Conservation (phyloP, 2,888 invertebrate genomes). For the Heteropelma amictum region DNA sequence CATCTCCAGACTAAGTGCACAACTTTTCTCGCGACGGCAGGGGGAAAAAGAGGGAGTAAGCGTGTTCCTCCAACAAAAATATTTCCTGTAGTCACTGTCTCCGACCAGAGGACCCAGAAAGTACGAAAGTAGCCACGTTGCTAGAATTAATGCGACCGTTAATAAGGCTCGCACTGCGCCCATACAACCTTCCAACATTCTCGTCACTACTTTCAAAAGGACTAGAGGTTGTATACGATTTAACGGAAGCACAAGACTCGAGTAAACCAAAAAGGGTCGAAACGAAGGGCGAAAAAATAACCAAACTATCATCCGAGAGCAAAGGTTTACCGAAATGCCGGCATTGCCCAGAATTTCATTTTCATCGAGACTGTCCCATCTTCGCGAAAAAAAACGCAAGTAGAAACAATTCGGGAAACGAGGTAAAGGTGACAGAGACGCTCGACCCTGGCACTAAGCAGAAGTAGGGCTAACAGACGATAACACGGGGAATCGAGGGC, state of each 20-base stretch:
- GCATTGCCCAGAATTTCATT: background rate
- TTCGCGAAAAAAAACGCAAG: no score
- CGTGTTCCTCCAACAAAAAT: background rate
- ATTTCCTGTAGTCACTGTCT: background rate
- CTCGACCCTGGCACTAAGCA: background rate
- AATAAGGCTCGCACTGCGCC: background rate
- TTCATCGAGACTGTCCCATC: background rate
- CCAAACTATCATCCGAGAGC: background rate
- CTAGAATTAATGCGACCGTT: background rate
- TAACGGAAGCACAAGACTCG: background rate
- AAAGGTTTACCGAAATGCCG: background rate
- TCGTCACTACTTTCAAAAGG: background rate
- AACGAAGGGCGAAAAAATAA: background rate
- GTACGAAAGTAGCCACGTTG: background rate
- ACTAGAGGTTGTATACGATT: background rate
- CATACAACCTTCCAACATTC: background rate
- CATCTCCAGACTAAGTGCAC: background rate
- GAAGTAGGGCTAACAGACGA: background rate
- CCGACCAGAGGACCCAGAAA: background rate
- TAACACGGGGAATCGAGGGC: no score
- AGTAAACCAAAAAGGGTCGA: background rate
- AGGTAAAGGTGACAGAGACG: background rate
- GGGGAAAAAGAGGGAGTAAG: background rate
- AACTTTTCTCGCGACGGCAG: background rate
- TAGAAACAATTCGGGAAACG: background rate